Evolutionary conservation across 2,113 vertebrate genomes (phyloP).

Genomic region (Vicugna pacos): DNA sequence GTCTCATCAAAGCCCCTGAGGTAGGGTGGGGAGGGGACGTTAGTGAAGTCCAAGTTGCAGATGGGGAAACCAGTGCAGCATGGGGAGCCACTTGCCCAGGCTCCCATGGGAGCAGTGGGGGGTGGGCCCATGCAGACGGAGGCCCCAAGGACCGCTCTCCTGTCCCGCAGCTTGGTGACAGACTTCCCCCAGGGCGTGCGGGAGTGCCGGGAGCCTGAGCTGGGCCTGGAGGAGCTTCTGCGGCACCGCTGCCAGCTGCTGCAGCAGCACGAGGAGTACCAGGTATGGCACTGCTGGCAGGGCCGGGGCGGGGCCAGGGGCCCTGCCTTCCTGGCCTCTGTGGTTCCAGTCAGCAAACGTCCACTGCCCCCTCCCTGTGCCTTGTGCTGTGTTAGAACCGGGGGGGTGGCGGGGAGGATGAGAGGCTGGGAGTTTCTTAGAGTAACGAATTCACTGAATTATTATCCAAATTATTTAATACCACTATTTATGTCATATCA

Average conservation of each 20-base stretch:
- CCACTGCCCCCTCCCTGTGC: background rate
- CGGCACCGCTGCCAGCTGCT: constrained; percentile 88
- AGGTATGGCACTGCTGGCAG: constrained; percentile 83
- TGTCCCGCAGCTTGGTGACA: constrained; percentile 89
- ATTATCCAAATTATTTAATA: background rate
- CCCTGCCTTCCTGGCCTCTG: background rate
- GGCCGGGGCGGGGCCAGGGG: accelerated
- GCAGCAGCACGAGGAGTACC: constrained; percentile 91
- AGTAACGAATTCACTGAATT: background rate
- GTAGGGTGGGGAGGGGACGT: background rate
- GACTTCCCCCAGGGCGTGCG: constrained; percentile 90
- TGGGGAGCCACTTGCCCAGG: accelerated
- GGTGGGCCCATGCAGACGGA: background rate
- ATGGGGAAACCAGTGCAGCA: background rate
- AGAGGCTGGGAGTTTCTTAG: background rate
- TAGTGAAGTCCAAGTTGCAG: background rate
- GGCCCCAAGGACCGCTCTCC: background rate
- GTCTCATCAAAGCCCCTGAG: background rate
- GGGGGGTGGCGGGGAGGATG: accelerated
- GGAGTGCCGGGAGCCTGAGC: constrained; percentile 88
- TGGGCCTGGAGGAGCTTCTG: constrained; percentile 92
- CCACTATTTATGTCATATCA: background rate
- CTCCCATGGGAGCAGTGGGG: background rate
- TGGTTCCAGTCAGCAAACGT: background rate
- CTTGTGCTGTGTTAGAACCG: background rate